Evolutionary conservation across 2,113 vertebrate genomes (phyloP), one percentile per base, ranked within the genome.

Genomic region (Rhinichthys klamathensis): DNA sequence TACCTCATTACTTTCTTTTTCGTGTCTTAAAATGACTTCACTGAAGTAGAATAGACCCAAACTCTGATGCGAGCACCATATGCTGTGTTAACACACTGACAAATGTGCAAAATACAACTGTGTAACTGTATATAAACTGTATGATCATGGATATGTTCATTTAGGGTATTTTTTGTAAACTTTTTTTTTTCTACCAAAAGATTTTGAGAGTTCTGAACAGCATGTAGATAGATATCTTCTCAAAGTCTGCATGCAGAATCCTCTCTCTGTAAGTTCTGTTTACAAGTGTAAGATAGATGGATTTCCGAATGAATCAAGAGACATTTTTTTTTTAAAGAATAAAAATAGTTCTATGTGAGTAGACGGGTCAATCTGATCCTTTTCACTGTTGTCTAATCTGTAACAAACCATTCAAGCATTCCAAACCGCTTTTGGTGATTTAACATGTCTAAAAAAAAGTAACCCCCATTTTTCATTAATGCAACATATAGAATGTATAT

Each of bases 221-320:
- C 89, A 90, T 88, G 89, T 83, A 83, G 83, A 89, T 83, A 83
- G 83, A 85, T 41, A 74, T 87, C 73, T 69, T 67, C 73, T 74
- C 81, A 38, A 77, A 72, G 84, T 88, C 67, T 83, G 89, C 89
- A 90, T 90, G 89, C 87, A 88, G 87, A 80, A 80, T 81, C 78
- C 75, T 84, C 79, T 79, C 84, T 80, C 46, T 84, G 82, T 84
- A 79, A n/a, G 46, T 75, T 87, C 61, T 84, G 44, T 86, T 80
- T 60, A 60, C 73, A 49, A 77, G 82, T 88, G 83, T 88, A 90
- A 73, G 80, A 86, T 88, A 83, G 82, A 76, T 75, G 38, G n/a
- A 83, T 70, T 82, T 85, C 86, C 85, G 84, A 85, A 83, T 87
- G 58, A 44, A 81, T 35, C 74, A 87, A 75, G 44, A 85, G 58